phyloP scores from a whole-genome alignment of 2,113 vertebrate species.

The Pica pica region DNA sequence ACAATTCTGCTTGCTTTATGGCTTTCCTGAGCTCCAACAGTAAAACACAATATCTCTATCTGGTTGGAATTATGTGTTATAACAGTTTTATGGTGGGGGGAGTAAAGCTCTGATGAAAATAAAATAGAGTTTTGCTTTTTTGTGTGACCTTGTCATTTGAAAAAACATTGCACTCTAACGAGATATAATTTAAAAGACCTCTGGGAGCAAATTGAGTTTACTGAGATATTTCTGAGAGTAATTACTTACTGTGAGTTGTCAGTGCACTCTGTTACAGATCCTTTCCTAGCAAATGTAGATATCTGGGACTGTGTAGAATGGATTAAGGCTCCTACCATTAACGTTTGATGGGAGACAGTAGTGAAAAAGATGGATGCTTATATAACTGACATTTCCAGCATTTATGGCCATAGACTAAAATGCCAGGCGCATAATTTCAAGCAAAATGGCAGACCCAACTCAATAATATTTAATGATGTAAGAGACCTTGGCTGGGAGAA shows the following conservation, averaged over 20 bases:
- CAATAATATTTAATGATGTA: slow-evolving; percentile 76
- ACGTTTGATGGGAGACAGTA: slow-evolving; percentile 70
- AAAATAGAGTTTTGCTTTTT: slow-evolving; percentile 64
- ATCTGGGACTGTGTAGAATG: slow-evolving; percentile 58
- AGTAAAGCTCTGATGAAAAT: slow-evolving; percentile 63
- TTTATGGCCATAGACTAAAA: slow-evolving; percentile 71
- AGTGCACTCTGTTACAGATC: slow-evolving; percentile 44
- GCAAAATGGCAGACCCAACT: slow-evolving; percentile 74
- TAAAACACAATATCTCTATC: slow-evolving; percentile 42
- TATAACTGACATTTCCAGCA: slow-evolving; percentile 75
- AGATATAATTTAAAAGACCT: slow-evolving; percentile 71
- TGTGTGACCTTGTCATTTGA: slow-evolving; percentile 70
- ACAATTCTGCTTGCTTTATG: slow-evolving; percentile 57
- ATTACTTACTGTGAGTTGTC: slow-evolving; percentile 71
- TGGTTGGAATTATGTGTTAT: slow-evolving; percentile 36
- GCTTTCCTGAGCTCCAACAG: background rate
- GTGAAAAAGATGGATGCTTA: slow-evolving; percentile 74
- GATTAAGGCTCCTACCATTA: slow-evolving; percentile 68
- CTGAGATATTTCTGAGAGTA: slow-evolving; percentile 71
- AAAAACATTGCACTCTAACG: slow-evolving; percentile 68
- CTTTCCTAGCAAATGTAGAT: slow-evolving; percentile 57
- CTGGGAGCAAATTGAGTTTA: slow-evolving; percentile 70
- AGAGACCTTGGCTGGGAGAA: slow-evolving; percentile 39
- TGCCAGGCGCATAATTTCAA: slow-evolving; percentile 73
- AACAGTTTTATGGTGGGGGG: slow-evolving; percentile 54